phyloP scores from a whole-genome alignment of 1,140 invertebrate genomes.

The Telenomus remus region DNA sequence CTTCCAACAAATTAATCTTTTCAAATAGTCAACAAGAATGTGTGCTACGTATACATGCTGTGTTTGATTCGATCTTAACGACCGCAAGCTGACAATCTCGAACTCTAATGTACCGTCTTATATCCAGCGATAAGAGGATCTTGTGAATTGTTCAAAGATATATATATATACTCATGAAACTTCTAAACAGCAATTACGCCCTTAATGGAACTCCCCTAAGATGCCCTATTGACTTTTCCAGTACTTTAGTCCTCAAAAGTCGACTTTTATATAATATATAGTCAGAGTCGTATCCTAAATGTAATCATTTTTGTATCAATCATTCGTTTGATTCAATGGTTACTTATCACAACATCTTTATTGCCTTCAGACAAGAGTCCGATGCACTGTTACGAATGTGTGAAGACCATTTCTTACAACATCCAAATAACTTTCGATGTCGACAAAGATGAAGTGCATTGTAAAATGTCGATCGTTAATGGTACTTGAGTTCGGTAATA shows the following conservation, averaged over 20 bases:
- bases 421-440: slow-evolving; percentile 62
- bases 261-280: slow-evolving; percentile 9
- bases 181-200: slow-evolving; percentile 70
- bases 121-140: slow-evolving; percentile 25
- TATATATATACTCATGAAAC: slow-evolving; percentile 56
- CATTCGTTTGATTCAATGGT: too few relatives aligned
- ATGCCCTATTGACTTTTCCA: slow-evolving; percentile 62
- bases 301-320: slow-evolving; percentile 12
- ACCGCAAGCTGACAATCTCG: slow-evolving; percentile 20
- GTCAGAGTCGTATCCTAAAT: slow-evolving; percentile 26
- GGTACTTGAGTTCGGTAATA: slow-evolving; percentile 45
- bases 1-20: too few relatives aligned
- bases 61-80: slow-evolving; percentile 15
- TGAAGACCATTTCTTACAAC: slow-evolving; percentile 29
- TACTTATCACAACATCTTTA: slow-evolving; percentile 19
- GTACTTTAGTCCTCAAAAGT: slow-evolving; percentile 35
- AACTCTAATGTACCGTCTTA: slow-evolving; percentile 32
- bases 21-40: too few relatives aligned
- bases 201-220: slow-evolving; percentile 67
- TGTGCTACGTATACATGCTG: too few relatives aligned
- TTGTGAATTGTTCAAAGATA: slow-evolving; percentile 61
- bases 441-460: slow-evolving; percentile 65
- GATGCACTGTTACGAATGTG: slow-evolving; percentile 33
- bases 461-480: slow-evolving; percentile 58
- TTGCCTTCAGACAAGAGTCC: slow-evolving; percentile 12